A percentile compares a stretch with the other conserved stretches of the same genome.
Conservation (phyloP, 92 coral and sea anemone genomes). For the Heteractis magnifica region DNA sequence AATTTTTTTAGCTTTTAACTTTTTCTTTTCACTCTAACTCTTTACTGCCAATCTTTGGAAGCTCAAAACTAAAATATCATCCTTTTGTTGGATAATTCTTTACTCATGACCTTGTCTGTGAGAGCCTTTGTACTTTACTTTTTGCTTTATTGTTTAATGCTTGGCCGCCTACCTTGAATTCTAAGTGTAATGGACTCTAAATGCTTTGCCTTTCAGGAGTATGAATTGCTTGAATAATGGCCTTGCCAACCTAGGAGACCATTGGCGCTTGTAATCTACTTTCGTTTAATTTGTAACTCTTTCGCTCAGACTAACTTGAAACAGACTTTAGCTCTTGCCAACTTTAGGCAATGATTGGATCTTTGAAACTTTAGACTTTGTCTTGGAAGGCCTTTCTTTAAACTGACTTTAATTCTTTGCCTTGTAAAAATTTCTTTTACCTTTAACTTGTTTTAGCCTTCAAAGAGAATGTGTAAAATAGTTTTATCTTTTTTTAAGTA, state of each 20-base stretch:
- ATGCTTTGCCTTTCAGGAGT: not conserved
- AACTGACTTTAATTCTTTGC: slow-evolving; percentile 7
- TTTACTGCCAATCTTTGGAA: not conserved
- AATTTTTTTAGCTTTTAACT: too few species aligned
- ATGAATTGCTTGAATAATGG: not conserved
- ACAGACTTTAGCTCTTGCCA: not conserved
- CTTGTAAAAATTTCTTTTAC: slow-evolving; percentile 15
- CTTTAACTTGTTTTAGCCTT: slow-evolving; percentile 25
- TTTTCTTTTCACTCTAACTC: not conserved
- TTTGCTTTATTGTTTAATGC: not conserved
- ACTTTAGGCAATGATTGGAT: slow-evolving; percentile 7
- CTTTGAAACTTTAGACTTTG: slow-evolving; percentile 20
- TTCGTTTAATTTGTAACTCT: not conserved
- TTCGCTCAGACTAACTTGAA: not conserved
- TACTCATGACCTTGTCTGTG: not conserved
- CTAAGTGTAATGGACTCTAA: not conserved
- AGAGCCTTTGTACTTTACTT: not conserved
- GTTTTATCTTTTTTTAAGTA: not conserved
- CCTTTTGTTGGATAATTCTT: not conserved
- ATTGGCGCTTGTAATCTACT: not conserved
- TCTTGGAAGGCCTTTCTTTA: slow-evolving; percentile 4
- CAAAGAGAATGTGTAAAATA: slow-evolving; percentile 12
- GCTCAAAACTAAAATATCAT: not conserved
- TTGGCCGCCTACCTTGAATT: not conserved
- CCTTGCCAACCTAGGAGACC: not conserved